Base-by-base conservation (phyloP, 2,797 vertebrate species). In the Perdix hodgsoniae region DNA sequence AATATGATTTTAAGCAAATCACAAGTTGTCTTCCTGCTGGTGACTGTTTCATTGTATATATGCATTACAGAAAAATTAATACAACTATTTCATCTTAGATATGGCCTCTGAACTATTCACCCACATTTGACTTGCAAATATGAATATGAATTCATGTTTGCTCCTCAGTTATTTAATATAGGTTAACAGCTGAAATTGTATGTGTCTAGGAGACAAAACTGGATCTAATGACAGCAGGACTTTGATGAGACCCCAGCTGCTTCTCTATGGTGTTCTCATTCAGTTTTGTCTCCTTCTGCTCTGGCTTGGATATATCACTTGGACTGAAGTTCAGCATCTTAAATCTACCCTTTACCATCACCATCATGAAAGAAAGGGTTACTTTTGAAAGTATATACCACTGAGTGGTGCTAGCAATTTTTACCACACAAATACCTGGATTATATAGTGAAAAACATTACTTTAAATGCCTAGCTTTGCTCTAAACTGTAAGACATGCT, bases 401-500 rank as follows among this genome's bases (percentile, higher is more conserved):
- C 35, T 67, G 29, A 81, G 2, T 37, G 4, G 21, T 44, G 23
- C 13, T 40, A 33, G 27, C 44, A 76, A 35, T 9, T 40, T 79
- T 86, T n/a, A 19, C 3, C 1, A 57, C 16, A 49, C 12, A 27
- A 44, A 71, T 33, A 7, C 57, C 6, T 33, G 3, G 22, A 59
- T 49, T 37, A 10, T 8, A 9, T 3, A 24, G 4, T 52, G 24
- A 47, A 83, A 71, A 85, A 7, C 1, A 17, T 26, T 37, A 29
- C 6, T 12, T 35, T 56, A 44, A 6, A 6, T 74, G 23, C 9
- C 6, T 35, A 31, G 33, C 1, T 80, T 91, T 71, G 10, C 72
- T 40, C 14, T 76, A 8, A 10, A 9, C 0, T 29, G 2, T 14
- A 21, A 27, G 4, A 6, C 14, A 1, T 22, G 3, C 63, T 89